These are phyloP conservation scores for Serrognathus titanus DNA, from an alignment of 2,888 invertebrate species.

Conservation along the genomic window DNA sequence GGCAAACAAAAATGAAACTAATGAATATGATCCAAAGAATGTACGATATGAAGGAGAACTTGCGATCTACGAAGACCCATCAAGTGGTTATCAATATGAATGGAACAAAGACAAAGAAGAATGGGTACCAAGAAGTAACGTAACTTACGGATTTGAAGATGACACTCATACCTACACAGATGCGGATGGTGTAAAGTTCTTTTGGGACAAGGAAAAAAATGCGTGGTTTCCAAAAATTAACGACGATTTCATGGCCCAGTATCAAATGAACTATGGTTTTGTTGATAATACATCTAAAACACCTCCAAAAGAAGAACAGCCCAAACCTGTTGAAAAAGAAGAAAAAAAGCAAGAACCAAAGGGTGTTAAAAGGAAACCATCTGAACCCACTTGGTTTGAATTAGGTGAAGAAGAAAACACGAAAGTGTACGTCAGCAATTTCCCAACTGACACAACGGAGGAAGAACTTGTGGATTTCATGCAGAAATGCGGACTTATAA, in stretches of 20 bases:
- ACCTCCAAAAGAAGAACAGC: slow-evolving; percentile 25
- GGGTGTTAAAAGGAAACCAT: slow-evolving; percentile 51
- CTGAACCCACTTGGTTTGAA: slow-evolving; percentile 80
- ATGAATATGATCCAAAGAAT: slow-evolving; percentile 48
- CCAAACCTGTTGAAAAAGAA: slow-evolving; percentile 34
- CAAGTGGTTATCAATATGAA: slow-evolving; percentile 62
- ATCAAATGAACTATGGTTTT: slow-evolving; percentile 94
- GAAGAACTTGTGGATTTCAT: slow-evolving; percentile 89
- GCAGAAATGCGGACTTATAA: slow-evolving; percentile 94
- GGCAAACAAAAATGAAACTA: neutral
- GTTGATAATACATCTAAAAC: slow-evolving; percentile 55
- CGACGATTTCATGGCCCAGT: slow-evolving; percentile 92
- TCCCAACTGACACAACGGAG: slow-evolving; percentile 84
- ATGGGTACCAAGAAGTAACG: slow-evolving; percentile 51
- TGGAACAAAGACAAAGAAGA: slow-evolving; percentile 61
- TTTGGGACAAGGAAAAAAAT: slow-evolving; percentile 86
- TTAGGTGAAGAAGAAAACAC: slow-evolving; percentile 83
- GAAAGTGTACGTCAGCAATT: slow-evolving; percentile 92
- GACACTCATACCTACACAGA: slow-evolving; percentile 79
- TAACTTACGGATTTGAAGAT: slow-evolving; percentile 67
- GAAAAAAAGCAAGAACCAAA: slow-evolving; percentile 38
- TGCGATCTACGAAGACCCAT: slow-evolving; percentile 74
- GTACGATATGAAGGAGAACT: slow-evolving; percentile 67
- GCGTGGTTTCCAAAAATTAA: slow-evolving; percentile 98
- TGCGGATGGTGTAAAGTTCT: slow-evolving; percentile 81